phyloP scores from a whole-genome alignment of 2,797 vertebrate genomes.

The Ceryle rudis region DNA sequence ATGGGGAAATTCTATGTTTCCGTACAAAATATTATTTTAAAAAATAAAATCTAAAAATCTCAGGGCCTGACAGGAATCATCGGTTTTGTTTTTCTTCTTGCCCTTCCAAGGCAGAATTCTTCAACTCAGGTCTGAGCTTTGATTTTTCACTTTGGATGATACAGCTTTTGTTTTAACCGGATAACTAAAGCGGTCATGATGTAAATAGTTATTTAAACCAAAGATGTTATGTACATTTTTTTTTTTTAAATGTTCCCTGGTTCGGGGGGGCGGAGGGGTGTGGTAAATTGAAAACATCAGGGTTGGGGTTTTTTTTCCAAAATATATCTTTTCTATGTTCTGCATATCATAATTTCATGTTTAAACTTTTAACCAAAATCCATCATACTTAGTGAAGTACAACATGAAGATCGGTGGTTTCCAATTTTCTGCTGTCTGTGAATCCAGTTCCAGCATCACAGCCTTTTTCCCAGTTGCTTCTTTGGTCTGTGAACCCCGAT shows the following conservation, averaged over 20 bases:
- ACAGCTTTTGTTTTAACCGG: neutral
- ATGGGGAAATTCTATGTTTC: neutral
- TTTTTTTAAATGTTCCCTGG: neutral
- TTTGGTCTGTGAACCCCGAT: neutral
- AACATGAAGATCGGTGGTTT: neutral
- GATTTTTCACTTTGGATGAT: constrained; percentile 7
- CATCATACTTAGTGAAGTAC: neutral
- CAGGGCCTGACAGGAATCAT: neutral
- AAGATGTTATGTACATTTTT: neutral
- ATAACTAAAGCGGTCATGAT: neutral
- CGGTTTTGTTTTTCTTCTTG: neutral
- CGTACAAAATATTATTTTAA: neutral
- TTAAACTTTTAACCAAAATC: neutral
- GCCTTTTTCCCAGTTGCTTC: neutral
- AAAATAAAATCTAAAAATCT: neutral
- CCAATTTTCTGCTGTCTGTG: neutral
- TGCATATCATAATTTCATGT: neutral
- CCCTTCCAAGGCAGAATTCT: neutral
- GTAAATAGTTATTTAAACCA: neutral
- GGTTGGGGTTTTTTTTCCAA: fast-evolving
- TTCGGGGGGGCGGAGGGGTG: neutral
- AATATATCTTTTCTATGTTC: neutral
- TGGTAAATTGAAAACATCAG: neutral
- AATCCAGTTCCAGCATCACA: neutral
- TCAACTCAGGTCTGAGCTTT: neutral